Evolutionary conservation across 2,797 vertebrate genomes (phyloP), one percentile per base, ranked within the genome.

Genomic region (Enteromius afrohamiltoni): DNA sequence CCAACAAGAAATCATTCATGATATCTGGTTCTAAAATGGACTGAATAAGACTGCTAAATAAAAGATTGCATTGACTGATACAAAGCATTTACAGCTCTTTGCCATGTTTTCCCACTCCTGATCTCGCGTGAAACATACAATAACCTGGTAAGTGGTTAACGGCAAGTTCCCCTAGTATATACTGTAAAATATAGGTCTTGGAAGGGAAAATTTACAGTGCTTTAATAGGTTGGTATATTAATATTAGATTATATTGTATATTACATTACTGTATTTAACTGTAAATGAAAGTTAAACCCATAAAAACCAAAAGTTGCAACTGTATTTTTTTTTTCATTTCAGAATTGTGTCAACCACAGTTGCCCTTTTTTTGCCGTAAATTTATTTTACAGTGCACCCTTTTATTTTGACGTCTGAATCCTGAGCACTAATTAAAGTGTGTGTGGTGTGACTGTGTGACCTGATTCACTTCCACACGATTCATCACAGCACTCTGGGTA

Each of bases 371-470:
- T 34, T 34, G 34, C 4, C 34, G 34, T 34, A 34, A 37, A 37
- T 37, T 37, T 37, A 37, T 37, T 37, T 37, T 37, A 37, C 37
- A 37, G 37, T 7, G 37, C 37, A 23, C 70, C 19, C 80, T 75
- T 26, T 31, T 31, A 53, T 49, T 34, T 45, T 74, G n/a, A 17
- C 17, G 7, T 34, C 70, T 53, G 45, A 51, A 49, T 86, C 51
- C 49, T 82, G 65, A 29, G 37, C 4, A 26, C 76, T 84, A 82
- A 86, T 82, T 77, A 71, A 82, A 80, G 49, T 65, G 14, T 21
- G 58, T 85, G 80, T 83, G 76, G 83, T 84, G 67, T 60, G 60
- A 64, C 60, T 40, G 51, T 69, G 42, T 75, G 83, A 64, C 76
- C 87, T 67, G 77, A 64, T 79, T 83, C 58, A 68, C 58, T 58